A percentile compares a stretch with the other conserved stretches of the same genome.
phyloP scores from a whole-genome alignment of 2,113 vertebrate genomes.

The Argyrosomus japonicus region DNA sequence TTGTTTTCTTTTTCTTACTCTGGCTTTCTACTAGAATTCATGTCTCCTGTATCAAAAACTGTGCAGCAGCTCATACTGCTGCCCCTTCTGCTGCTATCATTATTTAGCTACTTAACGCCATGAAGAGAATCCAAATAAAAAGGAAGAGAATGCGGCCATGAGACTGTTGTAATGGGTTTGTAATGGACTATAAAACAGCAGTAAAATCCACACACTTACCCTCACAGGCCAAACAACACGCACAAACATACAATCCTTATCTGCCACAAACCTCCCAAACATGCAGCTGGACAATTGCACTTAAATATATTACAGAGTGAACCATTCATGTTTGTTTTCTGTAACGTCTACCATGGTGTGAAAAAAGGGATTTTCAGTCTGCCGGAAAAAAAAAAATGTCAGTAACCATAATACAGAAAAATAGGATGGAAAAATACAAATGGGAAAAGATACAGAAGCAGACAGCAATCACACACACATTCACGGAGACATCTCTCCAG shows the following conservation, averaged over 20 bases:
- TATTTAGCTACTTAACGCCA: constrained; percentile 63
- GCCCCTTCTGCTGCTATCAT: constrained; percentile 53
- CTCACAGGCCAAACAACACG: constrained; percentile 40
- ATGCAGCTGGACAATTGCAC: constrained; percentile 1
- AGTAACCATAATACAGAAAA: constrained; percentile 21
- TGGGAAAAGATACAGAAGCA: constrained; percentile 12
- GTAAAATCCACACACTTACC: constrained; percentile 58
- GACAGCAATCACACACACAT: constrained; percentile 6
- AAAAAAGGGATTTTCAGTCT: constrained; percentile 26
- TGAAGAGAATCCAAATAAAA: constrained; percentile 68
- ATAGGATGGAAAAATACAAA: constrained; percentile 22
- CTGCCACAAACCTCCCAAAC: constrained; percentile 10
- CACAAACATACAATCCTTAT: not conserved
- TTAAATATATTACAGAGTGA: constrained; percentile 15
- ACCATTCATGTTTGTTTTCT: not conserved
- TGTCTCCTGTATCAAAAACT: constrained; percentile 20
- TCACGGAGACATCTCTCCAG: not conserved
- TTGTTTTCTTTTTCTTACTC: too few relatives aligned
- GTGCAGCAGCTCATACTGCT: constrained; percentile 14
- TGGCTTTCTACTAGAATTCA: too few relatives aligned
- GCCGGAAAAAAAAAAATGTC: constrained; percentile 14
- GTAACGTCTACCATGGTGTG: not conserved
- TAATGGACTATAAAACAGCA: constrained; percentile 71
- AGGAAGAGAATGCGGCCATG: constrained; percentile 56
- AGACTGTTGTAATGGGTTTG: constrained; percentile 60